Evolutionary conservation across 2,797 vertebrate species (phyloP).

Genomic region (Australoheros facetus): DNA sequence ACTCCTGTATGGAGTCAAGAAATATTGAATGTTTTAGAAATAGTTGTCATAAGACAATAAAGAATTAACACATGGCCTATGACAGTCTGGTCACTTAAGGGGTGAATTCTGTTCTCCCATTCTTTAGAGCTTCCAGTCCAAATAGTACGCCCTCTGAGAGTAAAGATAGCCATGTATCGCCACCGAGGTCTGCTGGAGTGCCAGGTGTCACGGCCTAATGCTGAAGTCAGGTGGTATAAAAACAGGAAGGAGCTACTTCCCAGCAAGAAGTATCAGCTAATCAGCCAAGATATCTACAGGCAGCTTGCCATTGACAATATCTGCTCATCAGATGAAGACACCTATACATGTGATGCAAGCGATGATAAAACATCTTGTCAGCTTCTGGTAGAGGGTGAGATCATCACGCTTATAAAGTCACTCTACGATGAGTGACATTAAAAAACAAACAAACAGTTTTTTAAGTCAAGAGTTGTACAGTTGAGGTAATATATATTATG

Average conservation of each 20-base stretch:
- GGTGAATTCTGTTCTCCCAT: not conserved
- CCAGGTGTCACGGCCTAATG: conserved; percentile 90
- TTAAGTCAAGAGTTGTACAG: not conserved
- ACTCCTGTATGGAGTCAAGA: not conserved
- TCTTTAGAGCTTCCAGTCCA: conserved; percentile 89
- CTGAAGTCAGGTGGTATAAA: conserved; percentile 91
- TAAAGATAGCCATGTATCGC: conserved; percentile 94
- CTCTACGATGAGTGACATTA: not conserved
- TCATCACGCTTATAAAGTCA: not conserved
- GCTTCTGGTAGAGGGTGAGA: conserved; percentile 94
- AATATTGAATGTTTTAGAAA: not conserved
- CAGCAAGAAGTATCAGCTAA: conserved; percentile 85
- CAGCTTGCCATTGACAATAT: conserved; percentile 90
- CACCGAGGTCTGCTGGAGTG: conserved; percentile 92
- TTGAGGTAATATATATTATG: conserved; percentile 40
- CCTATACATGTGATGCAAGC: conserved; percentile 90
- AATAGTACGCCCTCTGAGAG: conserved; percentile 88
- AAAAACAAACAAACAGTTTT: not conserved
- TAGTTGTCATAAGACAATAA: not conserved
- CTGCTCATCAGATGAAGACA: conserved; percentile 91
- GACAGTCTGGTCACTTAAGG: not conserved
- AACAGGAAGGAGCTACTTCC: conserved; percentile 79
- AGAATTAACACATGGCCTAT: not conserved
- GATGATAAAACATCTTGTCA: conserved; percentile 91
- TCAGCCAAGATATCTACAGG: conserved; percentile 89